Conservation (phyloP, 2,113 vertebrate genomes). For the Centropus unirufus region DNA sequence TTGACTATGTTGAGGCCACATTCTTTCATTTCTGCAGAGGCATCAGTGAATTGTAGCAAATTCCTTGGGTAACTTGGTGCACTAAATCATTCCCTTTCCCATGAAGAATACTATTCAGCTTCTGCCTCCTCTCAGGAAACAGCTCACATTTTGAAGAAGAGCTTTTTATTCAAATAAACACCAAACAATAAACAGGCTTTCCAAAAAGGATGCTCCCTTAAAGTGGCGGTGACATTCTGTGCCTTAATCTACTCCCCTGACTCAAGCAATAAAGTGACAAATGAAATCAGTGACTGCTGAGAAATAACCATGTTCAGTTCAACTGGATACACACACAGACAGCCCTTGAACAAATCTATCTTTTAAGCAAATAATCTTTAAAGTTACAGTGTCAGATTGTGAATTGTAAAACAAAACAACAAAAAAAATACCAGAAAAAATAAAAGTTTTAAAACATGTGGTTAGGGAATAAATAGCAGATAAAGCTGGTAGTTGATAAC, state of each 20-base stretch:
- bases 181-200: slow-evolving; percentile 63
- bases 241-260: slow-evolving; percentile 78
- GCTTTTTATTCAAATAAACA: slow-evolving; percentile 69
- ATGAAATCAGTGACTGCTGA: slow-evolving; percentile 72
- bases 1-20: background rate
- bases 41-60: background rate
- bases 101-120: background rate
- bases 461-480: background rate
- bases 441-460: background rate
- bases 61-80: background rate
- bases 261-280: slow-evolving; percentile 75
- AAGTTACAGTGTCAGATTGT: background rate
- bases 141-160: slow-evolving; percentile 47
- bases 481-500: background rate
- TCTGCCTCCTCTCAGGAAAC: slow-evolving; percentile 2
- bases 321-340: background rate
- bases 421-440: background rate
- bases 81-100: background rate
- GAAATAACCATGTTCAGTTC: slow-evolving; percentile 54
- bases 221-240: slow-evolving; percentile 67
- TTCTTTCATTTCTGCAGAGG: background rate
- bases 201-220: slow-evolving; percentile 70
- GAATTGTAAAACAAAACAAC: background rate
- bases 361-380: background rate
- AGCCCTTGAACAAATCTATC: background rate